A percentile compares a stretch with the other conserved stretches of the same genome.
These are phyloP conservation scores for Nyctereutes procyonoides DNA, from an alignment of 2,113 vertebrate genomes.

Conservation along the genomic window DNA sequence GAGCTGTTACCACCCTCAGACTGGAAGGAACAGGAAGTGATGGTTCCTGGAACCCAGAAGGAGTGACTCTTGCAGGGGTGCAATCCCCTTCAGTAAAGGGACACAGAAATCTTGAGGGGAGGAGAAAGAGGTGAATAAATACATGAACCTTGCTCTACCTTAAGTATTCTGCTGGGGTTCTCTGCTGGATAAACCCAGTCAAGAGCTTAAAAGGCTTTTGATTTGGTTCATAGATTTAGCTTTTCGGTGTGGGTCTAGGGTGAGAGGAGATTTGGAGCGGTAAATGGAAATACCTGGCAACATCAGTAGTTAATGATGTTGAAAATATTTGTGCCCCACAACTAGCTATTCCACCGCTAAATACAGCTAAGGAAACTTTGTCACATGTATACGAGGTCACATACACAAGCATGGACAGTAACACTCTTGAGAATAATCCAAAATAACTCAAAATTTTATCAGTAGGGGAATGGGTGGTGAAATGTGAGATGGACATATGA, in stretches of 20 bases:
- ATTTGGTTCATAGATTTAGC: neutral
- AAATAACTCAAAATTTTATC: slow-evolving; percentile 25
- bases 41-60: neutral
- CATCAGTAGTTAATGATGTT: neutral
- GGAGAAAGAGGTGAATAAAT: neutral
- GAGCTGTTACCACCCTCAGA: neutral
- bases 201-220: neutral
- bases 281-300: neutral
- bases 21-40: neutral
- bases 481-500: neutral
- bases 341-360: neutral
- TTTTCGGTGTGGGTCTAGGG: neutral
- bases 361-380: neutral
- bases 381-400: neutral
- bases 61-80: neutral
- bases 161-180: neutral
- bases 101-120: neutral
- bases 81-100: neutral
- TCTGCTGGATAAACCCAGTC: neutral
- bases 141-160: neutral
- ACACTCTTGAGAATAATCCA: neutral
- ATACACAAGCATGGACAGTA: neutral
- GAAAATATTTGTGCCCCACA: neutral
- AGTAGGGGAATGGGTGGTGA: neutral
- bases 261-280: neutral